Evolutionary conservation across 2,113 vertebrate species (phyloP).

Genomic region (Serinus canaria): DNA sequence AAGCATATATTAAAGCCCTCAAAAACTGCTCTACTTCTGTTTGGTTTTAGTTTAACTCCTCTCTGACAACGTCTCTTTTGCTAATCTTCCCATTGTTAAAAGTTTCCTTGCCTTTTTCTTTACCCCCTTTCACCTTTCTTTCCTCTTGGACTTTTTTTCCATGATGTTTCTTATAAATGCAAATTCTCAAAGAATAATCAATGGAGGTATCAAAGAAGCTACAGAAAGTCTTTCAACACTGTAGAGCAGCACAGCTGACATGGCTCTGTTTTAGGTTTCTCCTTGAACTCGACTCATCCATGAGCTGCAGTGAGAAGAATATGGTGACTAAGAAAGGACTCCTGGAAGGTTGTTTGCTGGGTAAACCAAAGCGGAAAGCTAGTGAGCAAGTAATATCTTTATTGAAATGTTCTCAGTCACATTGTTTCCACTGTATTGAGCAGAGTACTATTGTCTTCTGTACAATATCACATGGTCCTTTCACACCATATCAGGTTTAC

Average conservation of each 20-base stretch:
- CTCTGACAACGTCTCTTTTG: background rate
- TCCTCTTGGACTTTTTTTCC: background rate
- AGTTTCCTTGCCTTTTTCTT: background rate
- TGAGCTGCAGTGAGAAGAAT: background rate
- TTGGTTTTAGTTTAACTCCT: background rate
- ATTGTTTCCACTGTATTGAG: background rate
- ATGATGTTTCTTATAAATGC: background rate
- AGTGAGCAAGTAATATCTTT: background rate
- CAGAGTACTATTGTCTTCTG: background rate
- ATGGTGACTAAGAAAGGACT: background rate
- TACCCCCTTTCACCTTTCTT: background rate
- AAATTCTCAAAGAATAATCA: background rate
- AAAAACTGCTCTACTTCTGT: background rate
- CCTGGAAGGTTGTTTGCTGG: background rate
- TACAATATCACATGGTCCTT: background rate
- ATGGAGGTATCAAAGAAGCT: background rate
- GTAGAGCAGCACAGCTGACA: background rate
- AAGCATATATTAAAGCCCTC: background rate
- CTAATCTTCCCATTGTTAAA: background rate
- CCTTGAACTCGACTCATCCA: accelerated
- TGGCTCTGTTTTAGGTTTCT: background rate
- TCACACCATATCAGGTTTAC: background rate
- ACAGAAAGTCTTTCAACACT: background rate
- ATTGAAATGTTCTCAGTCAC: background rate
- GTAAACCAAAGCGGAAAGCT: background rate